These are phyloP conservation scores for Trachymyrmex septentrionalis DNA, from an alignment of 1,140 invertebrate species.

Conservation along the genomic window DNA sequence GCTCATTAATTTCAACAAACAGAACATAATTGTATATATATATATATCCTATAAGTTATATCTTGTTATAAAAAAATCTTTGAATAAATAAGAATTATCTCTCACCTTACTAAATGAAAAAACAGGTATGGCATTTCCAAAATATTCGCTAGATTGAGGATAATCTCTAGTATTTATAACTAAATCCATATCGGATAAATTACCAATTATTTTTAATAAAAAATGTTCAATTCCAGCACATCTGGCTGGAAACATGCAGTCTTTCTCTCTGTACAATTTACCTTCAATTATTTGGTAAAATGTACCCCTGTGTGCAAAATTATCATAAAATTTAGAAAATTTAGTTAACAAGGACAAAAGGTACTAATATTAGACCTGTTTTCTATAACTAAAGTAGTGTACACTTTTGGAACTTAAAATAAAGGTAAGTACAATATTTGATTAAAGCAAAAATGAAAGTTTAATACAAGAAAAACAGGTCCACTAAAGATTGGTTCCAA, in stretches of 20 bases:
- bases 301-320: slow-evolving; percentile 88
- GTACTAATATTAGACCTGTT: neutral
- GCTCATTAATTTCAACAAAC: slow-evolving; percentile 18
- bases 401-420: too few species aligned
- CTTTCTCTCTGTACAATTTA: slow-evolving; percentile 92
- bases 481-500: too few species aligned
- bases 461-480: too few species aligned
- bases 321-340: slow-evolving; percentile 32
- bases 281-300: slow-evolving; percentile 95
- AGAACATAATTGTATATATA: slow-evolving; percentile 14
- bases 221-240: slow-evolving; percentile 98
- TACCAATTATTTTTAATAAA: slow-evolving; percentile 88
- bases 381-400: too few species aligned
- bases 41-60: neutral
- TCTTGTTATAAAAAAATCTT: neutral
- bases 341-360: neutral
- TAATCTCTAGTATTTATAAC: slow-evolving; percentile 97
- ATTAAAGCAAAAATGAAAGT: too few species aligned
- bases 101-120: slow-evolving; percentile 98
- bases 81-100: neutral
- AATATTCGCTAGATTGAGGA: slow-evolving; percentile 92
- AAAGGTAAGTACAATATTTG: too few species aligned
- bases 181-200: slow-evolving; percentile 94
- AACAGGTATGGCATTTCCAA: slow-evolving; percentile 90
- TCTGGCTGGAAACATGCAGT: slow-evolving; percentile 96